A percentile compares a stretch with the other conserved stretches of the same genome.
Evolutionary conservation across 2,888 invertebrate genomes (phyloP).

Genomic region (Mesorhabditis belari): DNA sequence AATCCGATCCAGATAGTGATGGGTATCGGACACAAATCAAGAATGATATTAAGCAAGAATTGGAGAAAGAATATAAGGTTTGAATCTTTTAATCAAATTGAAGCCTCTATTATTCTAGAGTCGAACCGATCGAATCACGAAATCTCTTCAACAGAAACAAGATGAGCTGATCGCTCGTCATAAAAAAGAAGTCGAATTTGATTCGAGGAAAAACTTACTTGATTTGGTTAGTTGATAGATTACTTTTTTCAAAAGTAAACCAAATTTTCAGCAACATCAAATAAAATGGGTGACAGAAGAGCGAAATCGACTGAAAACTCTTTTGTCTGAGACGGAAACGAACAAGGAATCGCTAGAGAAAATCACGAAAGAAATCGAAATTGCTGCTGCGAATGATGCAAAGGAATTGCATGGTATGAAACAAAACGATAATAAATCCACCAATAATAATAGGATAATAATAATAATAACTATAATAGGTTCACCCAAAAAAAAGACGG

Average conservation of each 20-base stretch:
- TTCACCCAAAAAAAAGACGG: no score
- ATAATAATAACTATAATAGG: not conserved
- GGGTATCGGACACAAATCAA: constrained; percentile 15
- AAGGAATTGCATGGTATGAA: not conserved
- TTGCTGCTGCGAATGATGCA: not conserved
- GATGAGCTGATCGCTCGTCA: constrained; percentile 31
- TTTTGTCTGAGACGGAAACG: not conserved
- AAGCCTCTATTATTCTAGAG: constrained; percentile 9
- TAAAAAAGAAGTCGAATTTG: constrained; percentile 35
- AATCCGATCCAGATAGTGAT: constrained; percentile 18
- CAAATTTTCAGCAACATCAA: not conserved
- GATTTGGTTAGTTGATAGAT: constrained; percentile 15
- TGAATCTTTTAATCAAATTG: not conserved
- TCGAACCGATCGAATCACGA: constrained; percentile 34
- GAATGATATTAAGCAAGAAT: constrained; percentile 17
- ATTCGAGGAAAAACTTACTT: constrained; percentile 16
- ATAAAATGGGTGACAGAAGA: constrained; percentile 2
- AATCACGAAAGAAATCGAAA: not conserved
- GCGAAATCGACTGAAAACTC: not conserved
- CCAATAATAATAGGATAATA: no score
- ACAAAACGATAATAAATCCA: no score
- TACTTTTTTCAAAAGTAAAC: not conserved
- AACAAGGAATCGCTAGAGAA: not conserved
- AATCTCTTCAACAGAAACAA: constrained; percentile 41
- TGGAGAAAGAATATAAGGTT: constrained; percentile 35